These are phyloP conservation scores for Actenoides lindsayi DNA, from an alignment of 2,113 vertebrate genomes.

Conservation along the genomic window DNA sequence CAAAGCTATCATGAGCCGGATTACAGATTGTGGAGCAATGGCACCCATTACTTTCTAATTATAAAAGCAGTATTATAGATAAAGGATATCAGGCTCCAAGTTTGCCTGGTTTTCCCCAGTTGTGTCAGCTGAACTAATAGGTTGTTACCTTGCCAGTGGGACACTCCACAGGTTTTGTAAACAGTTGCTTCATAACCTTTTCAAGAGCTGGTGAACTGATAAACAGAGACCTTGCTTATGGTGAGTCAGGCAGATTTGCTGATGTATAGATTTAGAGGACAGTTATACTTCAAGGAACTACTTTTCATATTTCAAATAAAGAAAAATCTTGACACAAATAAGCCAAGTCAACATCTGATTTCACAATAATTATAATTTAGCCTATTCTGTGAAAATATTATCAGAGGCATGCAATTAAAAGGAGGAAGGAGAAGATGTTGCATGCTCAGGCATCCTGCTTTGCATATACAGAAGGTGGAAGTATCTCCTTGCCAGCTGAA, in stretches of 20 bases:
- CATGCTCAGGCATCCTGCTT: not conserved
- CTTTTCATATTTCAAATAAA: not conserved
- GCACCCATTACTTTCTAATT: not conserved
- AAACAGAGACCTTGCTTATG: not conserved
- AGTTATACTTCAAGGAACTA: not conserved
- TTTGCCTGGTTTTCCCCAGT: not conserved
- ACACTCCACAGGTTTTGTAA: not conserved
- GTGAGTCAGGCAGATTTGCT: not conserved
- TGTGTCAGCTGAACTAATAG: not conserved
- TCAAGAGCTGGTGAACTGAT: not conserved
- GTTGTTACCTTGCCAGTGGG: not conserved
- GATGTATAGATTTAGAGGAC: not conserved
- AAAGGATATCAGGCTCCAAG: not conserved
- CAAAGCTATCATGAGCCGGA: not conserved
- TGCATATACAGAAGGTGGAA: not conserved
- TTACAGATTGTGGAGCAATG: not conserved
- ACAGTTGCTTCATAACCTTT: not conserved
- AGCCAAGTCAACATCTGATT: not conserved
- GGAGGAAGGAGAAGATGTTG: not conserved
- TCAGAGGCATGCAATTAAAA: not conserved
- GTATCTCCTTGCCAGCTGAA: not conserved
- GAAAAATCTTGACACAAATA: not conserved
- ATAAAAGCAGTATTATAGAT: not conserved
- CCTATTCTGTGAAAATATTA: not conserved
- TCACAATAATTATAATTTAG: not conserved